phyloP scores from a whole-genome alignment of 2,888 invertebrate genomes.

The Yponomeuta malinellus region DNA sequence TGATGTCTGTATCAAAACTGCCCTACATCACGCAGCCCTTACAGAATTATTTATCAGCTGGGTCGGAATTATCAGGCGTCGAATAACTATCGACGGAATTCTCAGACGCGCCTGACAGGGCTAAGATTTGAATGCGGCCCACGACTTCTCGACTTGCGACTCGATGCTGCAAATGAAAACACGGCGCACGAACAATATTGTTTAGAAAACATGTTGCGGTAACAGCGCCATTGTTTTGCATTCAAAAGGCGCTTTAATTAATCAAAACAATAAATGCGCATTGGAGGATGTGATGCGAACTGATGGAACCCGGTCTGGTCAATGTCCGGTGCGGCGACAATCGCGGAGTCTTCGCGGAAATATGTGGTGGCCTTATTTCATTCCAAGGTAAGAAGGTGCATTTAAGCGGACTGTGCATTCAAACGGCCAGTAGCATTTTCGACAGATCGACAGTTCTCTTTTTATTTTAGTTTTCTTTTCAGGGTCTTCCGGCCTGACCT shows the following conservation, averaged over 20 bases:
- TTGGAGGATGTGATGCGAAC: constrained; percentile 18
- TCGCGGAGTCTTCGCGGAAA: not conserved
- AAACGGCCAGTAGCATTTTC: no score
- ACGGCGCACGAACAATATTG: constrained; percentile 24
- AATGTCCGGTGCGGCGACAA: constrained; percentile 48
- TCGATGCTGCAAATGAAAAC: not conserved
- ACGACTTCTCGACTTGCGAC: not conserved
- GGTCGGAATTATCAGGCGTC: no score
- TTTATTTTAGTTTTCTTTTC: no score
- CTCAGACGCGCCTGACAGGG: no score
- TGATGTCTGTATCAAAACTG: no score
- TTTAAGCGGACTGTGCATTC: no score
- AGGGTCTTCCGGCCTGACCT: no score
- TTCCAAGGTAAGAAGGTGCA: not conserved
- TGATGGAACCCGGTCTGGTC: constrained; percentile 44
- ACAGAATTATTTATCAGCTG: no score
- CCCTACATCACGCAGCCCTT: no score
- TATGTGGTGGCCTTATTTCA: not conserved
- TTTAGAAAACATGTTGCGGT: constrained; percentile 54
- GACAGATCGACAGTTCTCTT: no score
- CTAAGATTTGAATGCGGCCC: not conserved
- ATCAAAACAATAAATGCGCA: constrained; percentile 39
- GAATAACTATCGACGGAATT: no score
- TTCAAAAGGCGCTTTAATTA: constrained; percentile 33
- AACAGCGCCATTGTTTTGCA: constrained; percentile 53